Conservation (phyloP, 2,888 invertebrate species). For the Eristalis tenax region DNA sequence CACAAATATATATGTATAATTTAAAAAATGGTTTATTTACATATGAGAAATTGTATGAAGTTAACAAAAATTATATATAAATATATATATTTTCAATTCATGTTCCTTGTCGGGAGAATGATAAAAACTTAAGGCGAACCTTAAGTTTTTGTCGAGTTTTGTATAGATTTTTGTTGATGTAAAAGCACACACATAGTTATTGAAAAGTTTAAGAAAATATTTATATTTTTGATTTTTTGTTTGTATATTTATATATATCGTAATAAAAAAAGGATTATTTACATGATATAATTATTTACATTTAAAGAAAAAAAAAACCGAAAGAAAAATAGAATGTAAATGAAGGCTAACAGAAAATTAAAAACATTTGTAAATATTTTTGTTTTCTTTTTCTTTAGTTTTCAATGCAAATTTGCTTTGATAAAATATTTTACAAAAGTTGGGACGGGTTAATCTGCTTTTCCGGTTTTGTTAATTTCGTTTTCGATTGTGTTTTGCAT, state of each 20-base stretch:
- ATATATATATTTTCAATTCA: constrained; percentile 41
- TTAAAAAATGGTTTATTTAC: constrained; percentile 73
- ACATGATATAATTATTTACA: constrained; percentile 80
- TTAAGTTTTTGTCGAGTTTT: constrained; percentile 56
- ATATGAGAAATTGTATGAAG: constrained; percentile 71
- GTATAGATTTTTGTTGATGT: constrained; percentile 57
- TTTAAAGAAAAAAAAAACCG: constrained; percentile 72
- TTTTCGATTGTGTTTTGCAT: constrained; percentile 11
- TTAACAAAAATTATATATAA: constrained; percentile 64
- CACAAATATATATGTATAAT: constrained; percentile 73
- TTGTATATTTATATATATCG: constrained; percentile 65
- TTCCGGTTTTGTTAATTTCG: constrained; percentile 78
- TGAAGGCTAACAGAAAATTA: constrained; percentile 19
- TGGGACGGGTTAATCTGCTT: constrained; percentile 82
- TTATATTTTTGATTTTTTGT: constrained; percentile 73
- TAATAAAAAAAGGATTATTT: constrained; percentile 75
- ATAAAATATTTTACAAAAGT: constrained; percentile 76
- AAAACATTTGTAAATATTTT: constrained; percentile 47
- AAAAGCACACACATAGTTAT: constrained; percentile 73
- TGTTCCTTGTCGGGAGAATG: constrained; percentile 25
- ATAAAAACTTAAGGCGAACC: constrained; percentile 69
- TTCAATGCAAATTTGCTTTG: constrained; percentile 72
- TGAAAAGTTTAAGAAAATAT: constrained; percentile 75
- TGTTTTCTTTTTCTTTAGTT: constrained; percentile 48
- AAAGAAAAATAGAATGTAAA: constrained; percentile 44